These are phyloP conservation scores for Cyprinodon variegatus DNA, from an alignment of 2,113 vertebrate species.

Conservation along the genomic window DNA sequence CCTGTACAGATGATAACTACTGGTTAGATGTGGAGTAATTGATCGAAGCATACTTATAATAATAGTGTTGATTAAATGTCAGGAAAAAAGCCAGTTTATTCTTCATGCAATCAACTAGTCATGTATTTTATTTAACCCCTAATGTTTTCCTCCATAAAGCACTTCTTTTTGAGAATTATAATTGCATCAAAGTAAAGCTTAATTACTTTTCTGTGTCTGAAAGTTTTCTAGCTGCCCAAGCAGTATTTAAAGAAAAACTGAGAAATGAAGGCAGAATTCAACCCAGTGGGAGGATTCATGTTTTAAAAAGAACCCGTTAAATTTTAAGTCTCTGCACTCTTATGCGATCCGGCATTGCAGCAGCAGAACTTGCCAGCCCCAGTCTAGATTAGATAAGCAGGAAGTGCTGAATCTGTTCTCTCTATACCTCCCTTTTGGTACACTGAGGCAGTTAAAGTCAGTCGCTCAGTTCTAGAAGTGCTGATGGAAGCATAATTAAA, in stretches of 20 bases:
- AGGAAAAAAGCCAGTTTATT: slow-evolving; percentile 31
- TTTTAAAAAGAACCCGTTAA: slow-evolving; percentile 21
- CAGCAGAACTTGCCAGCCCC: slow-evolving; percentile 56
- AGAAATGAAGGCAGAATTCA: not conserved
- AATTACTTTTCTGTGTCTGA: not conserved
- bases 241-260: not conserved
- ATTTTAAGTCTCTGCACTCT: slow-evolving; percentile 44
- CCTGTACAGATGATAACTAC: slow-evolving; percentile 64
- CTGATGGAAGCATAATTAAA: slow-evolving; percentile 79
- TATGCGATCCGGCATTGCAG: slow-evolving; percentile 41
- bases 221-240: slow-evolving; percentile 9
- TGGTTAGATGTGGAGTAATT: slow-evolving; percentile 30
- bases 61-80: slow-evolving; percentile 63
- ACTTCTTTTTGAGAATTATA: not conserved
- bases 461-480: slow-evolving; percentile 67
- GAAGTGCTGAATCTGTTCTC: slow-evolving; percentile 81
- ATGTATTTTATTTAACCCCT: slow-evolving; percentile 16
- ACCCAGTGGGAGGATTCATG: slow-evolving; percentile 7
- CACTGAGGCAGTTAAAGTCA: slow-evolving; percentile 67
- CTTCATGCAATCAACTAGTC: slow-evolving; percentile 39
- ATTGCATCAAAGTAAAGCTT: not conserved
- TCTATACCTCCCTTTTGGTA: slow-evolving; percentile 56
- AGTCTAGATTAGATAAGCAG: slow-evolving; percentile 79
- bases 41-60: slow-evolving; percentile 58
- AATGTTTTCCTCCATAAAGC: not conserved